Evolutionary conservation across 2,797 vertebrate genomes (phyloP).

Genomic region (Gambelia wislizenii): DNA sequence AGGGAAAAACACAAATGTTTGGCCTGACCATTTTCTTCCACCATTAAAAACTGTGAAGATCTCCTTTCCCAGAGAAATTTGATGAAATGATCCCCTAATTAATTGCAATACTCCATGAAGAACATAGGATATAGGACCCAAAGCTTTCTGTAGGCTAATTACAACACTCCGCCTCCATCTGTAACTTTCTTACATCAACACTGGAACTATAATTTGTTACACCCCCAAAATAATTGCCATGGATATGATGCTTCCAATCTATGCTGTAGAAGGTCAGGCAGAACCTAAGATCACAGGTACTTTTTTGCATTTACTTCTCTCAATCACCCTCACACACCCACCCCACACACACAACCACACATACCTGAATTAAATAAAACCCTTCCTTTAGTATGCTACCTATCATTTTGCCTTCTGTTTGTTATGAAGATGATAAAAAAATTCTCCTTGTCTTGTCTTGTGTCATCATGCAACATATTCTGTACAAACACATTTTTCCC

Average conservation of each 20-base stretch:
- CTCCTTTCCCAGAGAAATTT: too few species aligned
- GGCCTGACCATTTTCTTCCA: too few species aligned
- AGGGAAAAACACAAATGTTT: too few species aligned
- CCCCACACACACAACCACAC: too few species aligned
- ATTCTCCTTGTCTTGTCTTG: slow-evolving; percentile 34
- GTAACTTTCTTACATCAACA: neutral
- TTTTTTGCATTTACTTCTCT: slow-evolving; percentile 30
- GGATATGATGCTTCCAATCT: neutral
- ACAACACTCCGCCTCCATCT: neutral
- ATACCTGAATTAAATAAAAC: slow-evolving; percentile 22
- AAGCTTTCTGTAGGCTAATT: neutral
- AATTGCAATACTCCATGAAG: neutral
- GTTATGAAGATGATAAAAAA: slow-evolving; percentile 53
- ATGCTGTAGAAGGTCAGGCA: slow-evolving; percentile 4
- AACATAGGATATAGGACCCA: neutral
- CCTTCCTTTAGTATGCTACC: slow-evolving; percentile 31
- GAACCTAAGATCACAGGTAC: slow-evolving; percentile 30
- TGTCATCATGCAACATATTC: slow-evolving; percentile 55
- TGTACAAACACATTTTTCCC: slow-evolving; percentile 52
- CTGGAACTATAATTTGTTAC: slow-evolving; percentile 30
- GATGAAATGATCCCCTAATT: neutral
- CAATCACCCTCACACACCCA: slow-evolving; percentile 37
- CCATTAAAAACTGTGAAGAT: too few species aligned
- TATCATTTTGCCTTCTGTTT: slow-evolving; percentile 54
- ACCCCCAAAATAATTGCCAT: slow-evolving; percentile 27